Conservation (phyloP, 1,140 invertebrate genomes). For the Tetramorium alpestre region DNA sequence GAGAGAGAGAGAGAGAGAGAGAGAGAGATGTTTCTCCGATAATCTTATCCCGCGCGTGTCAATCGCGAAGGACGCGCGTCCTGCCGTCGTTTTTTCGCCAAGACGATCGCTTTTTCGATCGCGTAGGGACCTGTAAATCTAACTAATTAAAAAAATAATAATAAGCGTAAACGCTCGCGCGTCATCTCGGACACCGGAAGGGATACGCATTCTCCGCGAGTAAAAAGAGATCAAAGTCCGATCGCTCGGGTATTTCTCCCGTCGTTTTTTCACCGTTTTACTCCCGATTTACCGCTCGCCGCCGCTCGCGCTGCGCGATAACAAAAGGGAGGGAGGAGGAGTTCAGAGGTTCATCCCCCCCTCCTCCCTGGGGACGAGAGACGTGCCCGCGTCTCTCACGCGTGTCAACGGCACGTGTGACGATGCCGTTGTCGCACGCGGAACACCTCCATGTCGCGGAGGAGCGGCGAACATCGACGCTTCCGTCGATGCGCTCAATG, state of each 20-base stretch:
- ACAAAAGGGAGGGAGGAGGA: conserved; percentile 61
- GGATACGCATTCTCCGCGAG: background rate
- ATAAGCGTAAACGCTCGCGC: too few species aligned
- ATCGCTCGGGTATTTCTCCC: background rate
- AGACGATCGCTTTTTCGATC: background rate
- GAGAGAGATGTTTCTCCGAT: background rate
- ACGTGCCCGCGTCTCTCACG: background rate
- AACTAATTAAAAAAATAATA: background rate
- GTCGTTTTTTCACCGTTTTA: conserved; percentile 30
- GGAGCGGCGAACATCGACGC: background rate
- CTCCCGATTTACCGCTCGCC: background rate
- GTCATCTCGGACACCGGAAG: background rate
- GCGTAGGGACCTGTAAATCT: background rate
- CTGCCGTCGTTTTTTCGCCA: background rate
- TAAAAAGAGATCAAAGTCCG: background rate
- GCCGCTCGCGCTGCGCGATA: conserved; percentile 44
- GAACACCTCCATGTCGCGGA: background rate
- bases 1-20: background rate
- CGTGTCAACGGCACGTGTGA: conserved; percentile 18
- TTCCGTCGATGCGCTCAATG: conserved; percentile 63
- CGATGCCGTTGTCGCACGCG: conserved; percentile 26
- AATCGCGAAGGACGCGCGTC: conserved; percentile 1
- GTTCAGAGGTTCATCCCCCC: conserved; percentile 66
- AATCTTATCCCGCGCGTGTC: background rate
- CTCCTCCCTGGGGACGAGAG: background rate